Conservation (phyloP, 1,140 invertebrate genomes). For the Pogonomyrmex californicus region DNA sequence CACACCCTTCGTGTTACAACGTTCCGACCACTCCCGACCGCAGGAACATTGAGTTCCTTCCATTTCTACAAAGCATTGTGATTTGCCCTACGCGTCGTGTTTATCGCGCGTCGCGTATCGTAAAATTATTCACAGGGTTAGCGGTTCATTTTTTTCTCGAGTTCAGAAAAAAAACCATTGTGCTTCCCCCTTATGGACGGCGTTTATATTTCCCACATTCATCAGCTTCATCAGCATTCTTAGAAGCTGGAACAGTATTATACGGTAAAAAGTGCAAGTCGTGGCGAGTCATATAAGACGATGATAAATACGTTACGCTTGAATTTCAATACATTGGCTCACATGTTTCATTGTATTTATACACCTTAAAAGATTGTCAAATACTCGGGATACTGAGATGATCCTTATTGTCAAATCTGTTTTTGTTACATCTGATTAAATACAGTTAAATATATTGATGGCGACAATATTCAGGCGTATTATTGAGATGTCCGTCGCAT, state of each 20-base stretch:
- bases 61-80: slow-evolving; percentile 44
- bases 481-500: not conserved
- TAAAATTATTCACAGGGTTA: slow-evolving; percentile 34
- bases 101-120: slow-evolving; percentile 21
- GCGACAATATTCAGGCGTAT: slow-evolving; percentile 11
- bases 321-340: slow-evolving; percentile 24
- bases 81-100: slow-evolving; percentile 31
- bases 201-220: slow-evolving; percentile 31
- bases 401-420: not conserved
- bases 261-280: slow-evolving; percentile 35
- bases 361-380: slow-evolving; percentile 13
- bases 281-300: slow-evolving; percentile 30
- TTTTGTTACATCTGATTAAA: not conserved
- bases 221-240: not conserved
- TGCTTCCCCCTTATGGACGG: not conserved
- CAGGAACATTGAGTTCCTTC: slow-evolving; percentile 29
- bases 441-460: not conserved
- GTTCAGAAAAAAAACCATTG: slow-evolving; percentile 18
- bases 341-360: slow-evolving; percentile 12
- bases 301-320: slow-evolving; percentile 49
- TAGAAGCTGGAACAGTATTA: not conserved
- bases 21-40: slow-evolving; percentile 48
- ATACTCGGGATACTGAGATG: not conserved
- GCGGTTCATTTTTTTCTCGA: slow-evolving; percentile 10
- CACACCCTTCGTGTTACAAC: slow-evolving; percentile 56